phyloP scores from a whole-genome alignment of 53 echinoderm and acorn worm genomes.

The Actinopyga echinites region DNA sequence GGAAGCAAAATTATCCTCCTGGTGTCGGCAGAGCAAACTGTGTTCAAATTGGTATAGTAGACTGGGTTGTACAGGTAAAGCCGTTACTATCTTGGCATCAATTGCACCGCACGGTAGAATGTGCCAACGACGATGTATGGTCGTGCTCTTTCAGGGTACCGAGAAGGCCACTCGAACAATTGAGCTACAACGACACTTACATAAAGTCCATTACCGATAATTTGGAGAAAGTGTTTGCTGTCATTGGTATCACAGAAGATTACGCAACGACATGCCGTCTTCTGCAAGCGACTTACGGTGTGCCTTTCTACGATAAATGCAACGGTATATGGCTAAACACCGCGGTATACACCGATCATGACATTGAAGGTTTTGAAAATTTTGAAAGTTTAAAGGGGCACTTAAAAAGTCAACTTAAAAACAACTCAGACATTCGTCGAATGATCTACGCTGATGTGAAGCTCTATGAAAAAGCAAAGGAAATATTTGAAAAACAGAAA shows the following conservation, averaged over 20 bases:
- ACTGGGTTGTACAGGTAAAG: background rate
- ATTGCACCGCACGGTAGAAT: background rate
- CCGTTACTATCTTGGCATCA: background rate
- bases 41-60: background rate
- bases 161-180: background rate
- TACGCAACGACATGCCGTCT: background rate
- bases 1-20: background rate
- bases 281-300: background rate
- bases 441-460: background rate
- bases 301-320: background rate
- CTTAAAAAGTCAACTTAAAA: background rate
- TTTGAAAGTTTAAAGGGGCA: background rate
- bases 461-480: background rate
- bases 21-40: background rate
- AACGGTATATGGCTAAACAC: background rate
- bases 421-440: background rate
- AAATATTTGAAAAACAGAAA: background rate
- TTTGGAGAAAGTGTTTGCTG: background rate
- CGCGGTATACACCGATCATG: background rate
- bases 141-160: background rate
- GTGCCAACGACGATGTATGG: background rate
- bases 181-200: background rate
- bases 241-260: background rate
- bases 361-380: background rate
- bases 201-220: background rate